Evolutionary conservation across 2,797 vertebrate genomes (phyloP), one percentile per base, ranked within the genome.

Genomic region (Alca torda): DNA sequence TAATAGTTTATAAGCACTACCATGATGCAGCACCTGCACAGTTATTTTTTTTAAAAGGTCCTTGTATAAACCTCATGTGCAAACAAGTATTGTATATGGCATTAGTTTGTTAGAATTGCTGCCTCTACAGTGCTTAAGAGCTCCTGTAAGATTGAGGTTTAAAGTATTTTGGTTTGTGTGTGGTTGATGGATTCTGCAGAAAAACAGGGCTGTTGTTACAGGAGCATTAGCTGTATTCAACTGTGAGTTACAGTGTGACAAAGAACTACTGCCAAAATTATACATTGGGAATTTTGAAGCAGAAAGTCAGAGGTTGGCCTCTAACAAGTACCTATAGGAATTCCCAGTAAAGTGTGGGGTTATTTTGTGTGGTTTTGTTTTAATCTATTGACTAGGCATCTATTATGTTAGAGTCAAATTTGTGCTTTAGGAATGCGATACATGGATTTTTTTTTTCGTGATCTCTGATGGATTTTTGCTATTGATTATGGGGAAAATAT

Each of bases 21-120:
- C 2, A 10, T 43, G 70, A 17, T 67, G 51, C 57, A 81, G 53
- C 43, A 84, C 77, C 60, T 53, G 64, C 39, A 26, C 19, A 26
- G 73, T 54, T 86, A 13, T 61, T 86, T 80, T 83, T 80, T 90
- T 65, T 25, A 65, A 87, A 64, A 85, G 56, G 59, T 76, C 61
- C 53, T 92, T 50, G 37, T 82, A 35, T 57, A 92, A 87, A 68
- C 20, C 43, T 54, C 45, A 81, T 54, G 30, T 56, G 64, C 61
- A 90, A 89, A 76, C n/a, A 78, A 73, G n/a, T 37, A 25, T 35
- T 83, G 24, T 85, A 39, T 61, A 21, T 24, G 35, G 6, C 67
- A 80, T 86, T 46, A 88, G 33, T 88, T 74, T 90, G 59, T 79
- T 73, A 35, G 64, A 93, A 90, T 69, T 85, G 50, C 83, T 93